A percentile compares a stretch with the other conserved stretches of the same genome.
These are phyloP conservation scores for Tragopan temminckii DNA, from an alignment of 2,797 vertebrate species.

Conservation along the genomic window DNA sequence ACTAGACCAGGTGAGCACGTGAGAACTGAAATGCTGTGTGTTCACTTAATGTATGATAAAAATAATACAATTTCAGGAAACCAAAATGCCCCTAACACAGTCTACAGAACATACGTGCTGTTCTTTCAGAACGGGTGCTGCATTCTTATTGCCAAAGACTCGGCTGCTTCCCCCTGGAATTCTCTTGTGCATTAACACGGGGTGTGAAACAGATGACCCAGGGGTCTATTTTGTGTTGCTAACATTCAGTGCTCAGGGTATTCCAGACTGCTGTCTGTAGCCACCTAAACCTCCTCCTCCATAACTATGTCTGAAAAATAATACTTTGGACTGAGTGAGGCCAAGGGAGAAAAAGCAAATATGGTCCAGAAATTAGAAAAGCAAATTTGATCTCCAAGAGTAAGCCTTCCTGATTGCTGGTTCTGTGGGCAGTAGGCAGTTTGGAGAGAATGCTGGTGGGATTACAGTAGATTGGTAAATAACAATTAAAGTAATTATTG, in stretches of 20 bases:
- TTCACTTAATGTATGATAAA: neutral
- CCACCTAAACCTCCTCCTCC: neutral
- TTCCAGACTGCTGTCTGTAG: neutral
- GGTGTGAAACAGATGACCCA: neutral
- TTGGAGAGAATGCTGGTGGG: neutral
- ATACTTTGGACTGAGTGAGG: neutral
- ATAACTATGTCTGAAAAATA: neutral
- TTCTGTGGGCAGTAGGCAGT: neutral
- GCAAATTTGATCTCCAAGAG: neutral
- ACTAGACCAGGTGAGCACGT: slow-evolving; percentile 87
- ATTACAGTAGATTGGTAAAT: neutral
- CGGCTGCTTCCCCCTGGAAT: neutral
- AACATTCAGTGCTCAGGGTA: neutral
- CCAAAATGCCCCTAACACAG: rapidly evolving
- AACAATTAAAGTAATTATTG: neutral
- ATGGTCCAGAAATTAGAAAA: neutral
- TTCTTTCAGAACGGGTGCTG: neutral
- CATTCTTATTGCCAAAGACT: neutral
- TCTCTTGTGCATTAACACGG: neutral
- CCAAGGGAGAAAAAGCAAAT: neutral
- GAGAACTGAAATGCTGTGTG: neutral
- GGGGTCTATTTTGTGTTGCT: neutral
- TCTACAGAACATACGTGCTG: neutral
- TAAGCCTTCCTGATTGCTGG: neutral
- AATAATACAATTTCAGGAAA: neutral